Conservation (phyloP, 2,113 vertebrate genomes). For the Sakesphorus luctuosus region DNA sequence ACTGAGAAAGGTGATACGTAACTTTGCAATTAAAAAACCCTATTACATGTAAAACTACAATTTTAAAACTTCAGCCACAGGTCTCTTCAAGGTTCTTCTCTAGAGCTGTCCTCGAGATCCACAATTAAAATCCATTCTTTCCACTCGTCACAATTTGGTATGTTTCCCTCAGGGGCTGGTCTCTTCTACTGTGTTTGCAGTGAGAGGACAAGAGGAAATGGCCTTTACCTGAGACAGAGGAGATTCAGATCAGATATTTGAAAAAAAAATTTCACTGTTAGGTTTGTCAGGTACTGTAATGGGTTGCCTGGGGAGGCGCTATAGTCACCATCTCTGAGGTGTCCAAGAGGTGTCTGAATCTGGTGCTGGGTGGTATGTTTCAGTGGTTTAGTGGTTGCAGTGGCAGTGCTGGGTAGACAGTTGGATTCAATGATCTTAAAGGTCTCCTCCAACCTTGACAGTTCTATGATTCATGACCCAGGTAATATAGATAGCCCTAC, state of each 20-base stretch:
- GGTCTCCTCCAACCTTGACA: not conserved
- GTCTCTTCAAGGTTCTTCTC: too few species aligned
- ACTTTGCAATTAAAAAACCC: too few species aligned
- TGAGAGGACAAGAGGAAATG: not conserved
- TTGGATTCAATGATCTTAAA: not conserved
- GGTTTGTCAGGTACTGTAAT: not conserved
- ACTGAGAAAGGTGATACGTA: too few species aligned
- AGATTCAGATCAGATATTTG: not conserved
- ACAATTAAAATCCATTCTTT: too few species aligned
- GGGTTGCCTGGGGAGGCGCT: not conserved
- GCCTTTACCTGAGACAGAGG: not conserved
- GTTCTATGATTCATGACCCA: not conserved
- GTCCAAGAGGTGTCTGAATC: not conserved
- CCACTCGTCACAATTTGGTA: too few species aligned
- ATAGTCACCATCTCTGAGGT: not conserved
- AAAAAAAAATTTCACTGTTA: not conserved
- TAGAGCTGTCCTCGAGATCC: too few species aligned
- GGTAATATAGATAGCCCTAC: not conserved
- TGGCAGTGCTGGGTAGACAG: too few species aligned
- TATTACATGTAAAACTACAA: too few species aligned
- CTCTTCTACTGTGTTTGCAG: not conserved
- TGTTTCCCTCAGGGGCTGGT: too few species aligned
- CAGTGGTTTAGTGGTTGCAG: not conserved
- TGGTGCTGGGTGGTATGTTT: rapidly evolving
- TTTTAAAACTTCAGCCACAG: too few species aligned